Base-by-base conservation (phyloP, 2,797 vertebrate species). In the Thalassophryne amazonica region DNA sequence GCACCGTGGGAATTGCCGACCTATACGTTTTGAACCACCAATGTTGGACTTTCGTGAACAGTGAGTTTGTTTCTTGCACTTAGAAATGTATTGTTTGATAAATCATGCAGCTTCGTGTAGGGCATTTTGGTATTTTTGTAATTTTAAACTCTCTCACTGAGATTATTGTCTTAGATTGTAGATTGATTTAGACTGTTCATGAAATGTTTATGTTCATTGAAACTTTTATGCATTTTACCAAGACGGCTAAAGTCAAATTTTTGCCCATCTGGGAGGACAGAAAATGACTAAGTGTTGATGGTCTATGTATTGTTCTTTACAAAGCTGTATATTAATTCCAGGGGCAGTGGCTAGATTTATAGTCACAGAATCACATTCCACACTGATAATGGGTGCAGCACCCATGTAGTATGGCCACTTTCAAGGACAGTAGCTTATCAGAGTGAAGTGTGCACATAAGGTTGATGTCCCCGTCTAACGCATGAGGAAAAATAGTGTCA, bases 1-100 rank as follows among this genome's bases (percentile, higher is more conserved):
- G 0, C 94, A 95, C 74, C 92, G 94, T 74, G 95, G 94, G 81
- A 96, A 94, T 78, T 96, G 94, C 66, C 91, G 97, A 84, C 95
- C 95, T 60, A 94, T 99, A 89, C 91, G 92, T 41, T 99, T 99
- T 79, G 97, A 99, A 79, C 97, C 97, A 61, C 95, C 97, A 40
- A 98, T 99, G 97, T 88, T 99, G 91, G 97, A 99, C 86, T 99
- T 99, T 84, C 93, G 96, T 41, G 96, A 99, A 90, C 95, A 99
- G 97, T 99, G 88, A 97, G 97, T 93, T 57, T 50, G 22, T 29
- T 33, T 17, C 1, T 30, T 7, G 27, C 4, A 12, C 6, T 22
- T 20, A 20, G 19, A 5, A 6, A 6, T n/a, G 12, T 7, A 0
- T 10, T 10, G 0, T 17, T 7, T 25, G n/a, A n/a, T n/a, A n/a